A percentile compares a stretch with the other conserved stretches of the same genome.
These are phyloP conservation scores for Paramisgurnus dabryanus DNA, from an alignment of 2,113 vertebrate genomes.

Conservation along the genomic window DNA sequence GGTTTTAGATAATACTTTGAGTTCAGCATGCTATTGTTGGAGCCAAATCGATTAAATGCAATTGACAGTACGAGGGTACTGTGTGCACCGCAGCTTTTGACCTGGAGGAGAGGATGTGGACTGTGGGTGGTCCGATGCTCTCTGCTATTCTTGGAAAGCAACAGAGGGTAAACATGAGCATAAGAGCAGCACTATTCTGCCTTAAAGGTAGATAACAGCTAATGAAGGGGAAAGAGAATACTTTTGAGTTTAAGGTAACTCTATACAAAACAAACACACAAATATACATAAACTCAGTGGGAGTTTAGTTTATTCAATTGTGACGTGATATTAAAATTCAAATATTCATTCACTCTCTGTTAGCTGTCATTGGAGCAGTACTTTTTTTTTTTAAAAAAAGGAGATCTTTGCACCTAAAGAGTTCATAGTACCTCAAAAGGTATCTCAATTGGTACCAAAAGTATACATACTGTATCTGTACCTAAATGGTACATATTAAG, in stretches of 20 bases:
- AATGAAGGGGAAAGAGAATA: slow-evolving; percentile 2
- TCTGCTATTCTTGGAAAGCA: slow-evolving; percentile 41
- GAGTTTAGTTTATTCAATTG: too few relatives aligned
- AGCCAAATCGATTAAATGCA: slow-evolving; percentile 37
- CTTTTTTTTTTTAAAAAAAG: too few relatives aligned
- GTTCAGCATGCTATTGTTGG: slow-evolving; percentile 21
- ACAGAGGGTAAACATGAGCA: slow-evolving; percentile 19
- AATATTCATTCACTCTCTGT: too few relatives aligned
- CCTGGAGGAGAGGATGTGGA: slow-evolving; percentile 30
- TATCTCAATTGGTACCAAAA: too few relatives aligned
- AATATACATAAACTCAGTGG: too few relatives aligned
- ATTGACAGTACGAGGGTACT: slow-evolving; percentile 41
- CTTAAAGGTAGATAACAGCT: slow-evolving; percentile 3
- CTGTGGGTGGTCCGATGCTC: slow-evolving; percentile 29
- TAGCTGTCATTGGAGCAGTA: too few relatives aligned
- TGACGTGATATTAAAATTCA: too few relatives aligned
- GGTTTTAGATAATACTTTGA: slow-evolving; percentile 32
- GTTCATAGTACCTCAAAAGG: too few relatives aligned
- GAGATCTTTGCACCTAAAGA: too few relatives aligned
- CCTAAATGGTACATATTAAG: too few relatives aligned
- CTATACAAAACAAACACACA: neutral
- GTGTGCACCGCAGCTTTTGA: slow-evolving; percentile 27
- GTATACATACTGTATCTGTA: too few relatives aligned
- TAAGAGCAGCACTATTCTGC: neutral
- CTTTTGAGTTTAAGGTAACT: neutral